These are phyloP conservation scores for Glaucidium brasilianum DNA, from an alignment of 2,113 vertebrate genomes.

Conservation along the genomic window DNA sequence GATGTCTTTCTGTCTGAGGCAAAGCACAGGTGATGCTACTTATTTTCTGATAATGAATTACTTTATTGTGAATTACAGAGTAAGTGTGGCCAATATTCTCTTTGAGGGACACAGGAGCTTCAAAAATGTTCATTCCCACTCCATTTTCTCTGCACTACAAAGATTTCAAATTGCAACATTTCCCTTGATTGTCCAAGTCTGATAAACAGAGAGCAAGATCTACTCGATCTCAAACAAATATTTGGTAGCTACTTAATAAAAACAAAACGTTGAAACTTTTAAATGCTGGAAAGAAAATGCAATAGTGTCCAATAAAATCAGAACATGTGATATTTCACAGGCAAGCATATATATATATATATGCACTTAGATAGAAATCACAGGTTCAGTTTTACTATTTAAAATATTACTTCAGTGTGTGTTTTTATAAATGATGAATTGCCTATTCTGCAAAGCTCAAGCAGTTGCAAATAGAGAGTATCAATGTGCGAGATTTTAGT, in stretches of 20 bases:
- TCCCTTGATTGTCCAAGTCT: neutral
- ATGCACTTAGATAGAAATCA: neutral
- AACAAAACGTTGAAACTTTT: neutral
- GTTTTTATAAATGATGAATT: neutral
- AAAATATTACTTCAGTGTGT: neutral
- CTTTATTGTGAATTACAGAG: neutral
- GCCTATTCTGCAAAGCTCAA: neutral
- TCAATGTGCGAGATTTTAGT: neutral
- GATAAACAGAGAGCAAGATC: neutral
- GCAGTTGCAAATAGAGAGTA: neutral
- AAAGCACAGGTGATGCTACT: neutral
- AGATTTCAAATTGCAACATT: neutral
- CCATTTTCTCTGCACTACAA: neutral
- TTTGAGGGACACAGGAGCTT: neutral
- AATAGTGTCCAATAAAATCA: neutral
- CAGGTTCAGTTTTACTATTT: neutral
- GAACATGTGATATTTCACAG: rapidly evolving
- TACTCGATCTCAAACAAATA: neutral
- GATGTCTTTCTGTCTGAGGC: neutral
- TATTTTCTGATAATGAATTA: neutral
- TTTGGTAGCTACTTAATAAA: neutral
- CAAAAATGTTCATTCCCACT: neutral
- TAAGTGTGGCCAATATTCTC: neutral
- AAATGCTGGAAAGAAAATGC: neutral
- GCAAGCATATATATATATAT: neutral